Evolutionary conservation across 2,888 invertebrate genomes (phyloP).

Genomic region (Aplocera efformata): DNA sequence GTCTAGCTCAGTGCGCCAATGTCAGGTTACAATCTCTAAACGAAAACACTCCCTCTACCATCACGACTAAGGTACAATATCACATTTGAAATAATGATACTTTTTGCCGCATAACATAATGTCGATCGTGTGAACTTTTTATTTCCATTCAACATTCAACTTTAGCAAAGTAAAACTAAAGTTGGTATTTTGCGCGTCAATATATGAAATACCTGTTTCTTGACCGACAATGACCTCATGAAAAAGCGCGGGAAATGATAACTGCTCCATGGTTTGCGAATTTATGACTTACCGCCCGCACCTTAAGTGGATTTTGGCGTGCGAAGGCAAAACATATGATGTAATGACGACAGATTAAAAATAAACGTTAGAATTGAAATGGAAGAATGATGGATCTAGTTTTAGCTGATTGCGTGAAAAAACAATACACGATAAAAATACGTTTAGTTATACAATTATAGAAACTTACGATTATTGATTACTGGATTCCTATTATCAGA

Average conservation of each 20-base stretch:
- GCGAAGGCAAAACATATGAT: slow-evolving; percentile 20
- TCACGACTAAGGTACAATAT: slow-evolving; percentile 9
- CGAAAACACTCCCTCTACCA: slow-evolving; percentile 15
- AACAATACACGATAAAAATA: too few species aligned
- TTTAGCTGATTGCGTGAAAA: too few species aligned
- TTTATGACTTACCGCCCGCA: slow-evolving; percentile 1
- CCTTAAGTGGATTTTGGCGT: slow-evolving; percentile 8
- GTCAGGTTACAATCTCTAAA: slow-evolving; percentile 15
- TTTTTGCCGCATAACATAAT: slow-evolving; percentile 39
- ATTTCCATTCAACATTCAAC: slow-evolving; percentile 16
- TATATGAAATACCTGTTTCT: slow-evolving; percentile 57
- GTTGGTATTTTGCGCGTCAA: slow-evolving; percentile 20
- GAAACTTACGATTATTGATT: too few species aligned
- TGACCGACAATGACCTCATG: slow-evolving; percentile 70
- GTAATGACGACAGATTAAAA: slow-evolving; percentile 21
- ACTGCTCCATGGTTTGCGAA: slow-evolving; percentile 19
- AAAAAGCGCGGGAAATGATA: slow-evolving; percentile 61
- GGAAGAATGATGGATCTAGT: slow-evolving; percentile 8
- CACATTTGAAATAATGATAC: slow-evolving; percentile 16
- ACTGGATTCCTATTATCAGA: too few species aligned
- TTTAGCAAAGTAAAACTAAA: fast-evolving
- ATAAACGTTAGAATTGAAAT: slow-evolving; percentile 14
- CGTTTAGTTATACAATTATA: too few species aligned
- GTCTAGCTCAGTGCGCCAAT: slow-evolving; percentile 28
- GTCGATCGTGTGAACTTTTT: slow-evolving; percentile 49